phyloP scores from a whole-genome alignment of 2,888 invertebrate species.

The Papilio elwesi region DNA sequence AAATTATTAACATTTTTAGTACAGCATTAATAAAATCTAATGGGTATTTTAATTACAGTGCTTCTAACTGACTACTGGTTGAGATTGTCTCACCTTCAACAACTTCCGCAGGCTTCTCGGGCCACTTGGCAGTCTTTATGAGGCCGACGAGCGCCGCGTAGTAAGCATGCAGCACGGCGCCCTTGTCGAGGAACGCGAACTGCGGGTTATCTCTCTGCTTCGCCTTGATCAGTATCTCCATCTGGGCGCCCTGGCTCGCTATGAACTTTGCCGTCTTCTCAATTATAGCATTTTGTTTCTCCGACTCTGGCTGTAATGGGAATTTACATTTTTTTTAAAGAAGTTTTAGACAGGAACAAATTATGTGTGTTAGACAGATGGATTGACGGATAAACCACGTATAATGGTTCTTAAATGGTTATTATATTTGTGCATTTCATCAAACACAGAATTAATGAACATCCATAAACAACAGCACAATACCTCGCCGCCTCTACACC shows the following conservation, averaged over 20 bases:
- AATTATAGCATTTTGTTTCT: constrained; percentile 96
- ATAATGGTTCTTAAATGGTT: no score
- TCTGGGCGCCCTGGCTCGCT: constrained; percentile 95
- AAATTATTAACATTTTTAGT: constrained; percentile 40
- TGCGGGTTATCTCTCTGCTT: constrained; percentile 97
- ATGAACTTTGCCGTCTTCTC: constrained; percentile 97
- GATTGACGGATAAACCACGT: no score
- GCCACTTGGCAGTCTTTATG: constrained; percentile 73
- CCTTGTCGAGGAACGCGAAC: constrained; percentile 96
- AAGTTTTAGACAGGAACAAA: no score
- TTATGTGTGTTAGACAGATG: no score
- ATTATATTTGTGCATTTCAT: no score
- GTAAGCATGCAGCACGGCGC: constrained; percentile 92
- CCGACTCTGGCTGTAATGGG: constrained; percentile 89
- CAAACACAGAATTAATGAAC: no score
- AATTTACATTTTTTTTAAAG: constrained; percentile 2
- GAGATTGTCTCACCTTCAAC: constrained; percentile 60
- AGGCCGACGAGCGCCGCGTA: constrained; percentile 88
- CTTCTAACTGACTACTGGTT: no score
- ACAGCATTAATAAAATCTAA: no score
- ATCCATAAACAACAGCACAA: no score
- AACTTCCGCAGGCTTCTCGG: constrained; percentile 63
- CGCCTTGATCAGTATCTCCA: constrained; percentile 99
- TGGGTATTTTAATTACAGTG: no score
- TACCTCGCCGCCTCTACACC: no score